phyloP scores from a whole-genome alignment of 1,140 invertebrate species.

The Paracyclopina nana region DNA sequence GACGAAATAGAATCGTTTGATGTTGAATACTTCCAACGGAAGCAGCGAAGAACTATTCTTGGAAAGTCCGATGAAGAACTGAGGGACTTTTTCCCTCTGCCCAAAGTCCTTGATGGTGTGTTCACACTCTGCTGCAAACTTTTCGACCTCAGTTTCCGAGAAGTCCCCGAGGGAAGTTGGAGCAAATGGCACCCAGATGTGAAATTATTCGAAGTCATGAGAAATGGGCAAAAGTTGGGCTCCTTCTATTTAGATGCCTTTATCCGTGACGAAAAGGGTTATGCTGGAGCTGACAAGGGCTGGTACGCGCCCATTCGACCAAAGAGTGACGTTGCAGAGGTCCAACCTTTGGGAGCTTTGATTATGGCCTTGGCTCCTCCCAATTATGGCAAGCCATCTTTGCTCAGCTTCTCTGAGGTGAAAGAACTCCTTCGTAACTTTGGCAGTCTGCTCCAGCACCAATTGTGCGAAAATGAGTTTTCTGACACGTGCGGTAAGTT shows the following conservation, averaged over 20 bases:
- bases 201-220: slow-evolving; percentile 55
- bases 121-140: slow-evolving; percentile 50
- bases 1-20: slow-evolving; percentile 55
- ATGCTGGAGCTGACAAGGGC: slow-evolving; percentile 10
- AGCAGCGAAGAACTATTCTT: slow-evolving; percentile 26
- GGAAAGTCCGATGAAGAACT: slow-evolving; percentile 40
- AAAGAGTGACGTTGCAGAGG: background rate
- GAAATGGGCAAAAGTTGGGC: slow-evolving; percentile 33
- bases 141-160: slow-evolving; percentile 59
- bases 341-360: slow-evolving; percentile 1
- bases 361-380: slow-evolving; percentile 8
- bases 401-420: slow-evolving; percentile 10
- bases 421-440: slow-evolving; percentile 30
- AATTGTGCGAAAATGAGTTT: slow-evolving; percentile 54
- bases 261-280: slow-evolving; percentile 28
- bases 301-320: slow-evolving; percentile 2
- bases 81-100: slow-evolving; percentile 60
- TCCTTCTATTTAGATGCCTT: slow-evolving; percentile 69
- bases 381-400: slow-evolving; percentile 12
- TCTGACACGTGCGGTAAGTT: slow-evolving; percentile 58
- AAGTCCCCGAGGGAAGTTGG: slow-evolving; percentile 31
- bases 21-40: slow-evolving; percentile 60
- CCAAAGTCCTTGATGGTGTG: slow-evolving; percentile 48
- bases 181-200: slow-evolving; percentile 69
- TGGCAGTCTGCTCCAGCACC: slow-evolving; percentile 57